Evolutionary conservation across 2,797 vertebrate species (phyloP), one percentile per base, ranked within the genome.

Genomic region (Manis javanica): DNA sequence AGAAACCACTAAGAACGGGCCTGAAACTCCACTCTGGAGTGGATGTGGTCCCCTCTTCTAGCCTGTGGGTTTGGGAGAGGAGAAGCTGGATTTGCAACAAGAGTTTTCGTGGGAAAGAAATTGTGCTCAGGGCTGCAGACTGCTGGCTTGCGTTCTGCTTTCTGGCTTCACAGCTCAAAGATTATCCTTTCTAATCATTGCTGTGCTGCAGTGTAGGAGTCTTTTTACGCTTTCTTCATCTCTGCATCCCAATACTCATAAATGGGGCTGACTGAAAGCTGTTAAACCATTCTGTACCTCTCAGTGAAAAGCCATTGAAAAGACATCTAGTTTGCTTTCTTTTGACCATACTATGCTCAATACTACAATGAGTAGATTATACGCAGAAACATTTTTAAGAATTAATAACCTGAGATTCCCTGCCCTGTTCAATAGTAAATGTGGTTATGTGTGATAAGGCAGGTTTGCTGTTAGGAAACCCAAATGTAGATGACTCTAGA

Each of bases 51-150:
- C 63, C 53, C 92, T 93, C 64, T 69, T 87, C 37, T 11, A 79
- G 82, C 57, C 90, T 95, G 81, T 85, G 86, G 94, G 86, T 91
- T 91, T 84, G 84, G 46, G 55, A 74, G 66, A 42, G 61, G 74
- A 34, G 53, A 81, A 42, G 90, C 96, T 91, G 66, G 71, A 29
- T 63, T 83, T 83, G 77, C 95, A 78, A 71, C 69, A 74, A 74
- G 96, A 96, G 90, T 98, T 97, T 92, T 61, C 59, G n/a, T 26
- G 86, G 74, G 51, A 87, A 81, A 78, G 72, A 79, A 84, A 57
- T 96, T 92, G 90, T 88, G 42, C 93, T 94, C 61, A 55, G 75
- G 93, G 86, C 82, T 96, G 74, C 37, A 57, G 87, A 78, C 59
- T 49, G 84, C 42, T 29, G 15, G 84, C 77, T 85, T 84, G 92